phyloP scores from a whole-genome alignment of 2,888 invertebrate genomes.

The Drosophila buzzatii region DNA sequence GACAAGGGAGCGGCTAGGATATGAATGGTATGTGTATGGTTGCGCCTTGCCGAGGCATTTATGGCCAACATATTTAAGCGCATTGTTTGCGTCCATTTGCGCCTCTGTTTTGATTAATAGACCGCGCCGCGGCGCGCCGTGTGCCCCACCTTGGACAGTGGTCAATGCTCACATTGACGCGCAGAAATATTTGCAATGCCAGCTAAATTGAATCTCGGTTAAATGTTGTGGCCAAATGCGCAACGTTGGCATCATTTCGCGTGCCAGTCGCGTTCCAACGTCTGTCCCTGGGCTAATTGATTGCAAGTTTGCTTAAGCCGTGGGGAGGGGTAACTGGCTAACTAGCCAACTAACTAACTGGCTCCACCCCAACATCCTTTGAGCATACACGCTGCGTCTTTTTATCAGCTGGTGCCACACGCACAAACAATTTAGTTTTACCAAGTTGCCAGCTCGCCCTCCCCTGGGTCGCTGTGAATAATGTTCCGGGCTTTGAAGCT shows the following conservation, averaged over 20 bases:
- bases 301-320: constrained; percentile 43
- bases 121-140: not conserved
- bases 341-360: constrained; percentile 29
- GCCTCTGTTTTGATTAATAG: constrained; percentile 69
- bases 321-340: not conserved
- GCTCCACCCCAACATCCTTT: constrained; percentile 29
- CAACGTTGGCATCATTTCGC: constrained; percentile 60
- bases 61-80: constrained; percentile 55
- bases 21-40: constrained; percentile 27
- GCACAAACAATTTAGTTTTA: constrained; percentile 43
- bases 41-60: constrained; percentile 33
- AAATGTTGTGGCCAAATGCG: constrained; percentile 30
- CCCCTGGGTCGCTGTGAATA: constrained; percentile 54
- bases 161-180: constrained; percentile 10
- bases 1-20: constrained; percentile 32
- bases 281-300: constrained; percentile 61
- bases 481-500: constrained; percentile 66
- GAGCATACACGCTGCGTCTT: constrained; percentile 29
- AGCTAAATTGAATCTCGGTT: constrained; percentile 64
- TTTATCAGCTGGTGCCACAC: constrained; percentile 67
- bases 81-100: constrained; percentile 51
- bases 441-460: constrained; percentile 16
- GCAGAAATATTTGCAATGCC: constrained; percentile 57
- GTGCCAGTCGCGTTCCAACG: constrained; percentile 53
- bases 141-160: constrained; percentile 27